These are phyloP conservation scores for Ifrita kowaldi DNA, from an alignment of 2,113 vertebrate species.

Conservation along the genomic window DNA sequence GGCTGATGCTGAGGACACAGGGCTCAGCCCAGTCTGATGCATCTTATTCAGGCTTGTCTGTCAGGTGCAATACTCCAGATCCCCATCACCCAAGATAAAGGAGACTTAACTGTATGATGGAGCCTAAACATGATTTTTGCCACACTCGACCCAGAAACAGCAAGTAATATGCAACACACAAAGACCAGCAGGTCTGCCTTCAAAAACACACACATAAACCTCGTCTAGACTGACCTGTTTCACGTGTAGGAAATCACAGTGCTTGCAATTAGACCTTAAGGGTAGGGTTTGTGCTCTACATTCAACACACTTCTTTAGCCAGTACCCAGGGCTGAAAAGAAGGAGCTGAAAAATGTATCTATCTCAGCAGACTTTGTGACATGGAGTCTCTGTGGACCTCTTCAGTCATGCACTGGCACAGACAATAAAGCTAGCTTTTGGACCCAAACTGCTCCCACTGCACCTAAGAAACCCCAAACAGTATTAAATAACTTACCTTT, in stretches of 20 bases:
- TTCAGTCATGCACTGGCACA: neutral
- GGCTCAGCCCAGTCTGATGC: neutral
- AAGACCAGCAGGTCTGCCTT: neutral
- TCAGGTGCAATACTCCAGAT: neutral
- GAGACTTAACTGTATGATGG: neutral
- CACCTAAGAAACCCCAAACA: neutral
- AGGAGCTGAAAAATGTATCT: neutral
- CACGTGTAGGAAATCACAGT: neutral
- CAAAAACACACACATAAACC: neutral
- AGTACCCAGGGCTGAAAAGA: neutral
- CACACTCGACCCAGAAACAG: neutral
- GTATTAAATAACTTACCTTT: slow-evolving; percentile 76
- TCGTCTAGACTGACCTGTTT: neutral
- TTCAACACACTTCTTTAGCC: neutral
- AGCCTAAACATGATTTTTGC: neutral
- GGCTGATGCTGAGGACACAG: neutral
- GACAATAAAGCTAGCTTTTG: neutral
- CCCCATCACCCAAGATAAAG: neutral
- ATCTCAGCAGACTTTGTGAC: neutral
- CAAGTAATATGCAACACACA: neutral
- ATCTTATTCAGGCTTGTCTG: neutral
- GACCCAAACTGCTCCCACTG: neutral
- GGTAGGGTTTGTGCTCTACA: neutral
- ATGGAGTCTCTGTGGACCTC: neutral
- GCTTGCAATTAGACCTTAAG: neutral